A percentile compares a stretch with the other conserved stretches of the same genome.
phyloP scores from a whole-genome alignment of 2,888 invertebrate genomes.

The Ditula angustiorana region DNA sequence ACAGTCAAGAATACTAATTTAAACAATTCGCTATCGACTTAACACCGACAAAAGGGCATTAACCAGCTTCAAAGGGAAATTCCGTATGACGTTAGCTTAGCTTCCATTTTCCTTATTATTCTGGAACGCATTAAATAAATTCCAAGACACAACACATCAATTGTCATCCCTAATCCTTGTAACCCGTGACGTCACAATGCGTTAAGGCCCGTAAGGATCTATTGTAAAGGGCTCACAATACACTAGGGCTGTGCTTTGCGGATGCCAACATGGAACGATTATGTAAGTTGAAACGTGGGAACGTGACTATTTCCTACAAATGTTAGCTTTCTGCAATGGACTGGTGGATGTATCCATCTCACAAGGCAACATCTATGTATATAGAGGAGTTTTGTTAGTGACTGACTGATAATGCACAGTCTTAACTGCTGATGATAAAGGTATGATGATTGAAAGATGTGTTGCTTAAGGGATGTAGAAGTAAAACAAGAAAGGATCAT shows the following conservation, averaged over 20 bases:
- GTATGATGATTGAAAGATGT: too few species aligned
- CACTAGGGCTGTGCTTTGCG: constrained; percentile 33
- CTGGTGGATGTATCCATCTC: too few species aligned
- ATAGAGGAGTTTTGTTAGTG: too few species aligned
- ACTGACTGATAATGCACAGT: too few species aligned
- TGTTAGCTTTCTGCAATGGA: too few species aligned
- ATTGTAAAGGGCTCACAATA: constrained; percentile 31
- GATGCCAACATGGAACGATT: constrained; percentile 17
- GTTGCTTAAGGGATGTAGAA: too few species aligned
- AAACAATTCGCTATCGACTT: too few species aligned
- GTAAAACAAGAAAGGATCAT: too few species aligned
- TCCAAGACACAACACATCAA: constrained; percentile 37
- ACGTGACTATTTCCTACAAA: background rate
- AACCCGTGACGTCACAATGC: constrained; percentile 35
- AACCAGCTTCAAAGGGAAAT: background rate
- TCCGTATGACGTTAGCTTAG: constrained; percentile 4
- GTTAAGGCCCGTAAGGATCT: constrained; percentile 15
- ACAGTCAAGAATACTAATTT: too few species aligned
- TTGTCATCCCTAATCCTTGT: constrained; percentile 38
- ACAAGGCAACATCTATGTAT: too few species aligned
- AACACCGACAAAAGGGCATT: background rate
- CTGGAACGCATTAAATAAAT: constrained; percentile 34
- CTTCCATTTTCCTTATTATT: constrained; percentile 24
- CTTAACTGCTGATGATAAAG: too few species aligned
- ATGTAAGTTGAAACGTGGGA: constrained; percentile 16